Evolutionary conservation across 2,113 vertebrate species (phyloP).

Genomic region (Brevimyrus niger): DNA sequence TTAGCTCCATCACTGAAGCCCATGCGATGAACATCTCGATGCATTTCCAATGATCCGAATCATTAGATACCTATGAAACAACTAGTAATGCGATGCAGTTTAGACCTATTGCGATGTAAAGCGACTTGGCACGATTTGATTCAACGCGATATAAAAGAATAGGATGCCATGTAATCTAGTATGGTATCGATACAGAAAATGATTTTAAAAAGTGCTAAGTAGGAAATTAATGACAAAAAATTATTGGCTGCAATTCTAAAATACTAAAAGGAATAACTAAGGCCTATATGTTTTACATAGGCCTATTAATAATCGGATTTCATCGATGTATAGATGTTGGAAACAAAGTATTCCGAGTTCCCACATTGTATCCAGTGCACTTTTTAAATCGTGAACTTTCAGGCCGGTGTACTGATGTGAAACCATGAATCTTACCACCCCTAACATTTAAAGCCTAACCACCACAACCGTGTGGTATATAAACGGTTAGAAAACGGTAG

Average conservation of each 20-base stretch:
- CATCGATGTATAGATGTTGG: background rate
- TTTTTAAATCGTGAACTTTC: background rate
- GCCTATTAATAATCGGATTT: background rate
- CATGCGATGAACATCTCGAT: background rate
- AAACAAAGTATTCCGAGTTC: background rate
- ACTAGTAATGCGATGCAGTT: background rate
- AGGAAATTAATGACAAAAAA: background rate
- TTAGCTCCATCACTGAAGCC: background rate
- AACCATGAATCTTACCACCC: background rate
- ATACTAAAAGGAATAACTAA: background rate
- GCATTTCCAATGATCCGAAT: background rate
- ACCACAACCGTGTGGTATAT: background rate
- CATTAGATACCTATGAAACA: background rate
- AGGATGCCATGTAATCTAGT: background rate
- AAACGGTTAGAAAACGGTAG: background rate
- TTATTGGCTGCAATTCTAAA: background rate
- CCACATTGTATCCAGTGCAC: background rate
- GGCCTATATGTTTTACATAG: background rate
- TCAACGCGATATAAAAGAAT: background rate
- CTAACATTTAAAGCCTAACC: background rate
- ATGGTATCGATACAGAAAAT: background rate
- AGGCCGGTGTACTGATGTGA: background rate
- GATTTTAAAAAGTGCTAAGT: background rate
- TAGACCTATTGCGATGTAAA: background rate
- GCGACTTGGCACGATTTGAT: background rate